Evolutionary conservation across 2,113 vertebrate species (phyloP), one percentile per base, ranked within the genome.

Genomic region (Chroicocephalus ridibundus): DNA sequence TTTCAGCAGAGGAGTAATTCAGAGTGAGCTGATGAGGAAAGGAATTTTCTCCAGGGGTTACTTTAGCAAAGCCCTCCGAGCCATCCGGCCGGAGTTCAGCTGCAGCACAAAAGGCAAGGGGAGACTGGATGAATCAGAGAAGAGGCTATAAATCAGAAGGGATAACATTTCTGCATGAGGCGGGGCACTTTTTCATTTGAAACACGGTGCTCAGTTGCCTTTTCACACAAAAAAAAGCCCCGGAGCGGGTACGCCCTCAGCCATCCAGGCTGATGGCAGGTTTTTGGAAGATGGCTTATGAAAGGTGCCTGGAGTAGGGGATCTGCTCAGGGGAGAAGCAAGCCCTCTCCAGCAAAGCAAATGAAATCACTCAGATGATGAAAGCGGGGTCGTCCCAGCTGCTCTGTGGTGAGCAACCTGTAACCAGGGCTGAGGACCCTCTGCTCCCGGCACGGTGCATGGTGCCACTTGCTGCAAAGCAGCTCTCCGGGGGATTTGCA

Each of bases 1-100:
- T 82, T 88, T 94, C 97, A 93, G 94, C 92, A 94, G 86, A 95
- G 81, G 42, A 95, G 82, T 84, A 96, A 95, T 79, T 88, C 82
- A 81, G 74, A 88, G 57, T 58, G 42, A 94, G 70, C 38, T 96
- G 90, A 71, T 77, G 61, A 82, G 74, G 94, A 97, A 96, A 92
- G 82, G 76, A 91, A 75, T 94, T 84, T 94, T 94, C 94, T 93
- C 94, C 91, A 93, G 86, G 81, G 94, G 70, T 97, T 88, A 92
- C 83, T 93, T 87, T 65, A 86, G 75, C 5, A 20, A 88, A 86
- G 74, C 9, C 51, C 76, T 88, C 72, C 0, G 5, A 90, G 81
- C 40, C 46, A 70, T 79, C 24, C 14, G 6, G 25, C 72, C 11
- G 10, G 70, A 89, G 92, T 44, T 51, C 47, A 27, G 11, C 25